Conservation (phyloP, 2,113 vertebrate species). For the Daboia siamensis region DNA sequence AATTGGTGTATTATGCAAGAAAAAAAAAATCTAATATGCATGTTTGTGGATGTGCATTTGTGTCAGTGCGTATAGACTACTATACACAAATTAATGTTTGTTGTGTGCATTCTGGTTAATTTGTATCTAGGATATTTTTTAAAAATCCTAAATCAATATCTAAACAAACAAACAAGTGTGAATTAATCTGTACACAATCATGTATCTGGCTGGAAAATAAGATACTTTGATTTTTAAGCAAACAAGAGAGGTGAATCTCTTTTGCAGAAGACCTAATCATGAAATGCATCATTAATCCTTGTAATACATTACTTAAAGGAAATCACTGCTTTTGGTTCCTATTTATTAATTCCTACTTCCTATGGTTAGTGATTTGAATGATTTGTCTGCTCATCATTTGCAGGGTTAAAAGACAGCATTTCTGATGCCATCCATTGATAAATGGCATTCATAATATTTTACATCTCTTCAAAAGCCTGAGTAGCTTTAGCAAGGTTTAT, state of each 20-base stretch:
- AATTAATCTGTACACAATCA: background rate
- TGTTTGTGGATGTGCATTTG: background rate
- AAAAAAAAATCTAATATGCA: background rate
- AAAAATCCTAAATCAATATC: background rate
- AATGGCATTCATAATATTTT: no score
- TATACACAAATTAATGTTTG: background rate
- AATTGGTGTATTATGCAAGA: background rate
- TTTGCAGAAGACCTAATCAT: no score
- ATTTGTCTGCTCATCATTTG: background rate
- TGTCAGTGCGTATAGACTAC: background rate
- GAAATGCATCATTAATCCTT: no score
- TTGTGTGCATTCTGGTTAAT: background rate
- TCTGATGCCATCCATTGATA: background rate
- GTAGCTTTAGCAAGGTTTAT: no score
- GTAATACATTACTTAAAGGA: background rate
- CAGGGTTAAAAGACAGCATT: background rate
- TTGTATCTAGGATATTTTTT: background rate
- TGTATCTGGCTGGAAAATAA: background rate
- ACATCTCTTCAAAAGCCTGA: no score
- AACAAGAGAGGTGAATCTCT: no score
- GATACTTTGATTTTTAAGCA: background rate
- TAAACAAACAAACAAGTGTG: background rate
- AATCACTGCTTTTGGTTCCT: background rate
- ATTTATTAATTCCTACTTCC: background rate
- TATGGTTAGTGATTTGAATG: background rate